Evolutionary conservation across 2,888 invertebrate genomes (phyloP).

Genomic region (Thysanoteuthis rhombus): DNA sequence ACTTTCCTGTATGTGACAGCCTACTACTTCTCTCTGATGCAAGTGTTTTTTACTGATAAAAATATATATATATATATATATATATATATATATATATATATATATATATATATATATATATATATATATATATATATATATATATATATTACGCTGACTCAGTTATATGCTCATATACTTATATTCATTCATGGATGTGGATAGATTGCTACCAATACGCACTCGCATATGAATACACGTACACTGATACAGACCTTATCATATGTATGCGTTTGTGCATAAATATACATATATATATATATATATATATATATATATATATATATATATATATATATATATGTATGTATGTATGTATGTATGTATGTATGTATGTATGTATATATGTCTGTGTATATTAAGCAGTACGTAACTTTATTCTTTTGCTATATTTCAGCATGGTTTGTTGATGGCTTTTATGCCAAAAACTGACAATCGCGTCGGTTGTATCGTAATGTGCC

Average conservation of each 20-base stretch:
- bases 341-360: background rate
- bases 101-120: background rate
- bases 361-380: background rate
- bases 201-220: too few relatives aligned
- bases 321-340: background rate
- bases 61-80: background rate
- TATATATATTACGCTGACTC: too few relatives aligned
- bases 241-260: too few relatives aligned
- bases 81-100: background rate
- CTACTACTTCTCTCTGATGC: too few relatives aligned
- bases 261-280: background rate
- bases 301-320: background rate
- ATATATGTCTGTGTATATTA: background rate
- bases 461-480: background rate
- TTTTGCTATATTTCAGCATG: background rate
- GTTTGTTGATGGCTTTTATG: conserved; percentile 12
- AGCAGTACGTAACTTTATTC: background rate
- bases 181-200: too few relatives aligned
- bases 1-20: too few relatives aligned
- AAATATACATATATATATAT: background rate
- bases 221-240: too few relatives aligned
- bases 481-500: background rate
- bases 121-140: background rate
- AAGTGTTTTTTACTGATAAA: background rate
- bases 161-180: too few relatives aligned